Percentiles rank a stretch among this genome's conserved stretches.
These are phyloP conservation scores for Mesoligia furuncula DNA, from an alignment of 2,888 invertebrate genomes.

Conservation along the genomic window DNA sequence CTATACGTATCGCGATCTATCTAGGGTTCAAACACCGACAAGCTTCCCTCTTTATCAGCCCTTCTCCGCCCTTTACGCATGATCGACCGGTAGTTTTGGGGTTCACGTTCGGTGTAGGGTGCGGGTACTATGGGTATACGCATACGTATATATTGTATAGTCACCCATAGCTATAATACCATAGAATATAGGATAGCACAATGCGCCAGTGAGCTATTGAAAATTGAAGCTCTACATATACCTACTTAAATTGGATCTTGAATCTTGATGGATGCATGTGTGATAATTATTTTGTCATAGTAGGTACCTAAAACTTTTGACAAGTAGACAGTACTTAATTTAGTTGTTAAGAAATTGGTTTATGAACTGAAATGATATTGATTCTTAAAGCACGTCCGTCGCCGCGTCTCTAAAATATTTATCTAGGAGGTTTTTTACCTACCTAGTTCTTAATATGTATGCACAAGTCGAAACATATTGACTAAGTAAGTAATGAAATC, in stretches of 20 bases:
- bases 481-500: background rate
- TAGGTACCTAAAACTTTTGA: background rate
- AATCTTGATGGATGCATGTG: constrained; percentile 3
- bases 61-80: constrained; percentile 90
- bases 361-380: background rate
- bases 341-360: background rate
- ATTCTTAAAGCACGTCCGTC: background rate
- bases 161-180: constrained; percentile 37
- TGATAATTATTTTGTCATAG: background rate
- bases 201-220: constrained; percentile 50
- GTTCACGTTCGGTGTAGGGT: constrained; percentile 83
- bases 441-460: no score
- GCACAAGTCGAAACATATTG: background rate
- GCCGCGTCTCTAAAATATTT: background rate
- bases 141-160: constrained; percentile 59
- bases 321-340: background rate
- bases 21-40: constrained; percentile 87
- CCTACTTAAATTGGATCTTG: background rate
- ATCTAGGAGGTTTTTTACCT: background rate
- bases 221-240: constrained; percentile 10
- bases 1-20: constrained; percentile 73
- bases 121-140: constrained; percentile 74
- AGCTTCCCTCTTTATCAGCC: constrained; percentile 89
- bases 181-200: constrained; percentile 53
- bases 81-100: constrained; percentile 90